A percentile compares a stretch with the other conserved stretches of the same genome.
phyloP scores from a whole-genome alignment of 2,113 vertebrate species.

The Dicrurus megarhynchus region DNA sequence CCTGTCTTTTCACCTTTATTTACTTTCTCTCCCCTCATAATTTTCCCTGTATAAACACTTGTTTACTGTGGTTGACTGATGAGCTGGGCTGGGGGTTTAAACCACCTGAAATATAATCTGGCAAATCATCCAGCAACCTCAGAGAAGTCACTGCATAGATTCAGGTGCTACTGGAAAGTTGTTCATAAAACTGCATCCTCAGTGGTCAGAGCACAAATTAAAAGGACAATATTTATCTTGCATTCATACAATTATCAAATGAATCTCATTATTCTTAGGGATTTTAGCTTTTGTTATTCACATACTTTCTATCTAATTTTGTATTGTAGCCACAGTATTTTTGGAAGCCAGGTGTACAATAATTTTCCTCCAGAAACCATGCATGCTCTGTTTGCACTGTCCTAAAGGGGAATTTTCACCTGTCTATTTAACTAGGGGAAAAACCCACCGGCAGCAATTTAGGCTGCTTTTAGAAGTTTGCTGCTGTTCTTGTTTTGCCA shows the following conservation, averaged over 20 bases:
- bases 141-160: not conserved
- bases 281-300: conserved; percentile 2
- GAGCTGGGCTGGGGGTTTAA: not conserved
- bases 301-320: not conserved
- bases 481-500: not conserved
- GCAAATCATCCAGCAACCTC: not conserved
- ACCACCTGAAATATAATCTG: not conserved
- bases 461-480: not conserved
- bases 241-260: not conserved
- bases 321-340: not conserved
- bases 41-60: not conserved
- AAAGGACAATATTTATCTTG: not conserved
- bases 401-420: not conserved
- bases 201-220: not conserved
- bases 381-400: not conserved
- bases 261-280: not conserved
- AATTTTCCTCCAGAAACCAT: not conserved
- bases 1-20: not conserved
- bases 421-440: not conserved
- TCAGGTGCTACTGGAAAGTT: not conserved
- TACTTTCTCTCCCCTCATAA: not conserved
- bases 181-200: not conserved
- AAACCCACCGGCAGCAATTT: not conserved
- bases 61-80: not conserved
- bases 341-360: not conserved